These are phyloP conservation scores for Nephrocerus scutellatus DNA, from an alignment of 2,888 invertebrate genomes.

Conservation along the genomic window DNA sequence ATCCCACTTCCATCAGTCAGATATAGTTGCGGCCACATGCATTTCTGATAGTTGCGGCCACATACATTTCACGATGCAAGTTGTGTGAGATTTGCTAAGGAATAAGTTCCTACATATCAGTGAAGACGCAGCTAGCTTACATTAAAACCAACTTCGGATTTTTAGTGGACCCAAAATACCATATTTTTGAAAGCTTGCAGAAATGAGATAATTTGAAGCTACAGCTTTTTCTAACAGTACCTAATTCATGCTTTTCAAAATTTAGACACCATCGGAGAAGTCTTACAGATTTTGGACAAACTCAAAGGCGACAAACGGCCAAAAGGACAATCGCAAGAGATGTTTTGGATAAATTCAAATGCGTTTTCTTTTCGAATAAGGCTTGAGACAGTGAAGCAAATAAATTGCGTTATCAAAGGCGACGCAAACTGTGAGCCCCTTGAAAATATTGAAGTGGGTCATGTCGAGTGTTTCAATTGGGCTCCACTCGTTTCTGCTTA, in stretches of 20 bases:
- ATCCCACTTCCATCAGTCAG: too few relatives aligned
- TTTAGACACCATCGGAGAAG: too few relatives aligned
- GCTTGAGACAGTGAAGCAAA: constrained; percentile 3
- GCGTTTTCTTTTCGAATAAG: background rate
- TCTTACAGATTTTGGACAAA: constrained; percentile 7
- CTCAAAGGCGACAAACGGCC: constrained; percentile 2
- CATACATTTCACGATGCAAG: too few relatives aligned
- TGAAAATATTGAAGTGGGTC: constrained; percentile 2
- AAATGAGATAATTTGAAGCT: constrained; percentile 6
- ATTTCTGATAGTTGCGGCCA: too few relatives aligned
- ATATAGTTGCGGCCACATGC: too few relatives aligned
- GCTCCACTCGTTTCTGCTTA: too few relatives aligned
- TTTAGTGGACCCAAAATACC: constrained; percentile 7
- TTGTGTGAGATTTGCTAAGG: constrained; percentile 5
- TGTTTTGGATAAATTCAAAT: constrained; percentile 6
- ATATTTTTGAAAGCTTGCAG: constrained; percentile 8
- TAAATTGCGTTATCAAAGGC: constrained; percentile 3
- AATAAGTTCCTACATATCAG: constrained; percentile 6
- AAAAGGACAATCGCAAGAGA: constrained; percentile 3
- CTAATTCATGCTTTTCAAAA: constrained; percentile 1
- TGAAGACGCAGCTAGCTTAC: constrained; percentile 7
- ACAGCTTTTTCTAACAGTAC: constrained; percentile 2
- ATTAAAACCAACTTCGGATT: constrained; percentile 6
- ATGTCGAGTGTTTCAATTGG: constrained; percentile 3
- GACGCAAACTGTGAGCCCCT: constrained; percentile 1